Evolutionary conservation across 2,113 vertebrate genomes (phyloP).

Genomic region (Salvator merianae): DNA sequence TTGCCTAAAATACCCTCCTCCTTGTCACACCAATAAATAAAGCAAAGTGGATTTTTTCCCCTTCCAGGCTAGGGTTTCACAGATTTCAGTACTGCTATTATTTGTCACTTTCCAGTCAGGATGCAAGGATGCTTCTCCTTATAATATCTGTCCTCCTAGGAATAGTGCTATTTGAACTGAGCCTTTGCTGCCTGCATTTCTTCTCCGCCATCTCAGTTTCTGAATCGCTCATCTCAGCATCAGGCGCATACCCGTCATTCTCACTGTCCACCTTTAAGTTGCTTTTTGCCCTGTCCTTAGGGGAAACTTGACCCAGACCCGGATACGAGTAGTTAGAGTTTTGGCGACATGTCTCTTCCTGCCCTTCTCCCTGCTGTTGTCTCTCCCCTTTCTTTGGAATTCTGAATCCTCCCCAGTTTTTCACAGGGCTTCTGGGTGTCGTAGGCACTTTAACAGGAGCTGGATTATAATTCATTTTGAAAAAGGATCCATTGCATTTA

Average conservation of each 20-base stretch:
- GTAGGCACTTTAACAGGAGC: conserved; percentile 78
- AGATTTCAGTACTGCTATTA: background rate
- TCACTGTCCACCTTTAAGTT: conserved; percentile 78
- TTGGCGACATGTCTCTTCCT: conserved; percentile 65
- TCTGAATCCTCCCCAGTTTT: conserved; percentile 94
- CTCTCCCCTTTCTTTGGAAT: conserved; percentile 92
- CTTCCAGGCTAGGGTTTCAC: conserved; percentile 42
- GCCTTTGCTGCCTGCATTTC: conserved; percentile 84
- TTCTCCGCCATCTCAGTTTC: conserved; percentile 83
- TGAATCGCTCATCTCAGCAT: conserved; percentile 78
- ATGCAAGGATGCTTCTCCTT: conserved; percentile 90
- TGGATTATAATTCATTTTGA: conserved; percentile 71
- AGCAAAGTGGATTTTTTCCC: conserved; percentile 17
- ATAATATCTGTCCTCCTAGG: conserved; percentile 87
- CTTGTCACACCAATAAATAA: conserved; percentile 45
- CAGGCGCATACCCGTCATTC: conserved; percentile 79
- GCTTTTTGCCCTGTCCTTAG: conserved; percentile 76
- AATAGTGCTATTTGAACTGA: conserved; percentile 78
- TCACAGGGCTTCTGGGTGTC: conserved; percentile 76
- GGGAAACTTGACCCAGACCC: conserved; percentile 62
- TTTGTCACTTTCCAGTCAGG: conserved; percentile 72
- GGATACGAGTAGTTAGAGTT: conserved; percentile 69
- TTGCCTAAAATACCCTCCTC: conserved; percentile 25
- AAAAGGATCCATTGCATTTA: conserved; percentile 79
- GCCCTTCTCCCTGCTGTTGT: conserved; percentile 67